Conservation (phyloP, 2,113 vertebrate species). For the Coregonus clupeaformis region DNA sequence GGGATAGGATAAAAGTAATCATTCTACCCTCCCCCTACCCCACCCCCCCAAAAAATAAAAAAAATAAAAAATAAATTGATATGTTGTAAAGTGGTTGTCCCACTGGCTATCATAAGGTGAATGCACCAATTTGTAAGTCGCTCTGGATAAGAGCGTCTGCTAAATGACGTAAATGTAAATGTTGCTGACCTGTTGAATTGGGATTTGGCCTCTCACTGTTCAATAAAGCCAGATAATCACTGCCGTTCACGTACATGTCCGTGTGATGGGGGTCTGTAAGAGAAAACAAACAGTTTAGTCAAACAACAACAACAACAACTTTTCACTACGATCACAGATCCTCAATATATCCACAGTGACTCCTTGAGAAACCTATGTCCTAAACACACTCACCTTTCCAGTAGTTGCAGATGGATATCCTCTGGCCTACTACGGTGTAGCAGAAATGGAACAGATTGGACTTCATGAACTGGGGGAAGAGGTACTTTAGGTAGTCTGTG, state of each 20-base stretch:
- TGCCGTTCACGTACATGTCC: slow-evolving; percentile 85
- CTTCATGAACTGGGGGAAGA: slow-evolving; percentile 85
- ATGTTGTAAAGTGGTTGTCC: too few species aligned
- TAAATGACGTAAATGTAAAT: too few species aligned
- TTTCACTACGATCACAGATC: neutral
- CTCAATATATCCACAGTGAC: neutral
- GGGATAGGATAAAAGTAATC: too few species aligned
- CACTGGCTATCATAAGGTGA: too few species aligned
- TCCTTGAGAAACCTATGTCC: too few species aligned
- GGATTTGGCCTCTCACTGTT: slow-evolving; percentile 82
- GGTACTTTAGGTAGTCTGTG: slow-evolving; percentile 81
- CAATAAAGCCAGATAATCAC: slow-evolving; percentile 84
- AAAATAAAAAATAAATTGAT: too few species aligned
- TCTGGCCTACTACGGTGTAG: slow-evolving; percentile 77
- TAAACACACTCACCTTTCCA: slow-evolving; percentile 82
- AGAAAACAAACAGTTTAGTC: slow-evolving; percentile 14
- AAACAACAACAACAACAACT: neutral
- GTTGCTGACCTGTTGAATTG: slow-evolving; percentile 81
- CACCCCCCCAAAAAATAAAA: too few species aligned
- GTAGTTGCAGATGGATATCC: slow-evolving; percentile 90
- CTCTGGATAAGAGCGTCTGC: too few species aligned
- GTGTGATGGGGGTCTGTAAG: slow-evolving; percentile 85
- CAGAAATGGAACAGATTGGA: slow-evolving; percentile 84
- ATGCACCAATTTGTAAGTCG: too few species aligned
- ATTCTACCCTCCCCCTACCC: too few species aligned